These are phyloP conservation scores for Pomatorhinus ruficollis DNA, from an alignment of 2,113 vertebrate genomes.

Conservation along the genomic window DNA sequence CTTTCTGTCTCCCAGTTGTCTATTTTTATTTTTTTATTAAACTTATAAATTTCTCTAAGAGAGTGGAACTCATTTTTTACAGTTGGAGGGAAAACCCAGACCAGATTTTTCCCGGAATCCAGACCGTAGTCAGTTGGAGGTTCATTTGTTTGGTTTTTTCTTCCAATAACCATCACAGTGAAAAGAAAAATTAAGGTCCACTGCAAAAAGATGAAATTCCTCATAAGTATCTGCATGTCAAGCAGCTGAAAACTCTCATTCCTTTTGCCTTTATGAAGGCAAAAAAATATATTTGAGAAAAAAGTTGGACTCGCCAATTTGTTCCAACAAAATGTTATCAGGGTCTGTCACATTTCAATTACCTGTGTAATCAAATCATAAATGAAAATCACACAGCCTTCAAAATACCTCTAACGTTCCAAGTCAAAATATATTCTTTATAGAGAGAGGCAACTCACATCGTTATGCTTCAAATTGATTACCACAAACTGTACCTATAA, in stretches of 20 bases:
- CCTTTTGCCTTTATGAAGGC: neutral
- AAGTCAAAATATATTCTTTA: constrained; percentile 54
- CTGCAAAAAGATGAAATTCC: neutral
- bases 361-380: constrained; percentile 53
- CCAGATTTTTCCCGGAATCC: too few species aligned
- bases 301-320: constrained; percentile 28
- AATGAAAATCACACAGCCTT: constrained; percentile 41
- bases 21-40: too few species aligned
- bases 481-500: constrained; percentile 50
- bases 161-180: neutral
- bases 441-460: constrained; percentile 2
- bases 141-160: neutral
- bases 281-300: neutral
- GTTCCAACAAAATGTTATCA: constrained; percentile 38
- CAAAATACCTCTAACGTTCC: neutral
- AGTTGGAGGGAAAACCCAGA: too few species aligned
- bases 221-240: neutral
- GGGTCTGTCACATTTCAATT: constrained; percentile 44
- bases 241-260: neutral
- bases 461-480: constrained; percentile 33
- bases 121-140: neutral
- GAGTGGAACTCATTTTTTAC: too few species aligned
- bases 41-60: too few species aligned
- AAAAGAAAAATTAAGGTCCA: neutral
- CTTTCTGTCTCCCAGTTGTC: too few species aligned